Evolutionary conservation across 2,113 vertebrate genomes (phyloP), one percentile per base, ranked within the genome.

Genomic region (Tupaia chinensis): DNA sequence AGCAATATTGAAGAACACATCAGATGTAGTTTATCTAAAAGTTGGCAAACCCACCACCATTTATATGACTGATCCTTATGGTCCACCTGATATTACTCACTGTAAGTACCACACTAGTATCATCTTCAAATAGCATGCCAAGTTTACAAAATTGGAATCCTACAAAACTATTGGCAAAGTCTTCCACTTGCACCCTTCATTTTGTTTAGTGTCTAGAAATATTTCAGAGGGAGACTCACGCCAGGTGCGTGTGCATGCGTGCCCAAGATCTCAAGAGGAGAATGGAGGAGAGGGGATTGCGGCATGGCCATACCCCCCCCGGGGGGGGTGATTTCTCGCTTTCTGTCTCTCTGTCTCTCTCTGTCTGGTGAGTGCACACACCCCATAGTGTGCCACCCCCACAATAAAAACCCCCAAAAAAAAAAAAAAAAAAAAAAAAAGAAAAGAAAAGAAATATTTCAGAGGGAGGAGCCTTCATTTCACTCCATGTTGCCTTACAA

Each of bases 51-150:
- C 99, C 95, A 99, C 99, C 96, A 99, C 98, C 90, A 99, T 99
- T 98, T 99, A 99, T 98, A 99, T 99, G 98, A 99, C 99, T 27
- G 99, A 99, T 98, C 99, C 99, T 95, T 99, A 99, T 98, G 99
- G 99, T 94, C 99, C 99, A 96, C 99, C 99, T 97, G 99, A 99
- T 98, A 99, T 99, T 99, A 99, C 99, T 95, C 99, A 99, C 98
- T 99, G 99, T 99, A 98, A 99, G 99, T 99, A 96, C 63, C n/a
- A 79, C 17, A 0, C 44, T 44, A 1, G 80, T 19, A 12, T 83
- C 20, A 3, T 79, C 96, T 96, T 93, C 1, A 2, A 72, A 34
- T 34, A 96, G 65, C 74, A 56, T 63, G 54, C 44, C 7, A 29
- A 9, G 15, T 83, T 32, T 32, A 10, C 70, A 88, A 61, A 93